Percentiles rank a stretch among this genome's conserved stretches.
Conservation (phyloP, 2,797 vertebrate species). For the Eupleurogrammus muticus region DNA sequence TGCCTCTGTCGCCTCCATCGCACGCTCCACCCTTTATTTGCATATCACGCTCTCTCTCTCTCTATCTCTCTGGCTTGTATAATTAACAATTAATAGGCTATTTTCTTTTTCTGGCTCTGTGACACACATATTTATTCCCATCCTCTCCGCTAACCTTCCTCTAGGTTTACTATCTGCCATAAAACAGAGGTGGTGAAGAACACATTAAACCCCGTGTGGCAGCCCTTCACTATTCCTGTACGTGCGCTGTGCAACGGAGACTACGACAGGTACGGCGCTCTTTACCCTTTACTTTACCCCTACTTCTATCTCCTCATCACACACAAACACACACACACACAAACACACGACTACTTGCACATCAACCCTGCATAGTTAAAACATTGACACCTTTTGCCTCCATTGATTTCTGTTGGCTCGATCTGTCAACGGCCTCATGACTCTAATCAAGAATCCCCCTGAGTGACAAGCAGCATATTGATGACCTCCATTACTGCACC, state of each 20-base stretch:
- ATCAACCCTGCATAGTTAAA: neutral
- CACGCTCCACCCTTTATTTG: slow-evolving; percentile 38
- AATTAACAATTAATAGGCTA: slow-evolving; percentile 38
- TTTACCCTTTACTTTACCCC: slow-evolving; percentile 9
- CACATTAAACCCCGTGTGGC: slow-evolving; percentile 92
- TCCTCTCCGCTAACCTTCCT: slow-evolving; percentile 26
- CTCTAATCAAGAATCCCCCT: slow-evolving; percentile 34
- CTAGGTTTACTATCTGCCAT: slow-evolving; percentile 94
- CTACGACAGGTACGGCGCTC: slow-evolving; percentile 86
- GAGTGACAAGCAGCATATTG: slow-evolving; percentile 29
- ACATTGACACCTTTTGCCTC: slow-evolving; percentile 16
- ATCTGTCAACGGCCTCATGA: slow-evolving; percentile 16
- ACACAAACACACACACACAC: slow-evolving; percentile 7
- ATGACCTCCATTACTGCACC: slow-evolving; percentile 32
- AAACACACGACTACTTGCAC: slow-evolving; percentile 10
- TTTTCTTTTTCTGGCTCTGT: slow-evolving; percentile 23
- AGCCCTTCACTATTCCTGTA: slow-evolving; percentile 90
- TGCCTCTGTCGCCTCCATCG: slow-evolving; percentile 3
- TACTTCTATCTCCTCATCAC: slow-evolving; percentile 12
- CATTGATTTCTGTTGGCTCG: slow-evolving; percentile 33
- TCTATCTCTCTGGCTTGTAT: slow-evolving; percentile 7
- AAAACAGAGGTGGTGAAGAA: slow-evolving; percentile 94
- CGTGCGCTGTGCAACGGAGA: slow-evolving; percentile 92
- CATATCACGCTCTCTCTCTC: slow-evolving; percentile 30
- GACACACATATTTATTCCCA: slow-evolving; percentile 11